Percentiles rank a stretch among this genome's conserved stretches.
phyloP scores from a whole-genome alignment of 2,797 vertebrate species.

The Tragopan temminckii region DNA sequence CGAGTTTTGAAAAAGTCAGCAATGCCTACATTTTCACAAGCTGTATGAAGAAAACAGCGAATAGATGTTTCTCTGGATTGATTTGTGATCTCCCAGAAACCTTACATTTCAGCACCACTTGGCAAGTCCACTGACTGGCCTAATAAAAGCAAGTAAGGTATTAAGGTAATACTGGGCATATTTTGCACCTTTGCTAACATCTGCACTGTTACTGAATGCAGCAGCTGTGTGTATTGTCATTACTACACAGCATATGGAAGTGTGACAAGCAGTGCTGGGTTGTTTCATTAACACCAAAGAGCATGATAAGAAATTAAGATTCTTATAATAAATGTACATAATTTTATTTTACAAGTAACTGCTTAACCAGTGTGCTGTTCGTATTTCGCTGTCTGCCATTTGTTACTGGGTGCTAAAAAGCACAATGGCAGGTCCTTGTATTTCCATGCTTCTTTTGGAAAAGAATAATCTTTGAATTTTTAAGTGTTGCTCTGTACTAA shows the following conservation, averaged over 20 bases:
- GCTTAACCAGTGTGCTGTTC: neutral
- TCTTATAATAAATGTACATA: neutral
- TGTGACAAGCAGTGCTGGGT: neutral
- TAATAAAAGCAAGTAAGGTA: neutral
- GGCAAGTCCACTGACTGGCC: neutral
- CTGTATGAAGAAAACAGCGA: neutral
- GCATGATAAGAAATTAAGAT: neutral
- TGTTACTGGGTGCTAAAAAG: neutral
- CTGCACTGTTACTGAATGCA: neutral
- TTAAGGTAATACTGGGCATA: neutral
- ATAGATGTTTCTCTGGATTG: neutral
- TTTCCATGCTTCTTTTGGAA: neutral
- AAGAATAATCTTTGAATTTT: neutral
- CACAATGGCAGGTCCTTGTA: neutral
- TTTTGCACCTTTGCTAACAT: neutral
- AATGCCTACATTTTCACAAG: neutral
- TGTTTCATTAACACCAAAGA: neutral
- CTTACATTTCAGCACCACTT: neutral
- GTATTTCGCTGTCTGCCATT: neutral
- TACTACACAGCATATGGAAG: neutral
- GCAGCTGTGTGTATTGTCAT: neutral
- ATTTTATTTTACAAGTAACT: neutral
- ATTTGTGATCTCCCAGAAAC: neutral
- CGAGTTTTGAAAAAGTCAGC: neutral
- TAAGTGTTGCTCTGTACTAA: neutral